These are phyloP conservation scores for Phragmatobia fuliginosa DNA, from an alignment of 2,888 invertebrate genomes.

Conservation along the genomic window DNA sequence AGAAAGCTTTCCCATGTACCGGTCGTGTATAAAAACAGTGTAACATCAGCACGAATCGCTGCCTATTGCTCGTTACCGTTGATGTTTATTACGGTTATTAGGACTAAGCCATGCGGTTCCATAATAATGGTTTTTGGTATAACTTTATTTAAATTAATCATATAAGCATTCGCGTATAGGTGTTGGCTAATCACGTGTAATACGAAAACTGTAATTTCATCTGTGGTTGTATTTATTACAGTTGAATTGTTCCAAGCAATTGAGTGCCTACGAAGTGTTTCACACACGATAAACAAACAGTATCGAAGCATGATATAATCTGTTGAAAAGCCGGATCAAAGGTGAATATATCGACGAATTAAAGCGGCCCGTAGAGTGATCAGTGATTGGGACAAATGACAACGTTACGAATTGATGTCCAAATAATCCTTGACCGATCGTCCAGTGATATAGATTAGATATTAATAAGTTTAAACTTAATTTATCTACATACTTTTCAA, in stretches of 20 bases:
- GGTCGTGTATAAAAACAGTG: constrained; percentile 86
- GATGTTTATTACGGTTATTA: constrained; percentile 87
- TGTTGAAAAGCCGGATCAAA: constrained; percentile 67
- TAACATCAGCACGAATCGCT: constrained; percentile 86
- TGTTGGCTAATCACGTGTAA: constrained; percentile 31
- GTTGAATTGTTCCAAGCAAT: constrained; percentile 8
- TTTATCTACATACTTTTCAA: not conserved
- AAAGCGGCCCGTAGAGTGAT: constrained; percentile 70
- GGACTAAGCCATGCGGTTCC: constrained; percentile 81
- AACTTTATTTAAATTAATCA: constrained; percentile 76
- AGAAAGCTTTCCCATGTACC: constrained; percentile 87
- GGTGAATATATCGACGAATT: constrained; percentile 66
- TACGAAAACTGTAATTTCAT: constrained; percentile 29
- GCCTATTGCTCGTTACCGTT: constrained; percentile 86
- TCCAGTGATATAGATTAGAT: constrained; percentile 40
- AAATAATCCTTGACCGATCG: constrained; percentile 60
- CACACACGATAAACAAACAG: constrained; percentile 24
- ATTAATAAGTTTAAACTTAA: constrained; percentile 19
- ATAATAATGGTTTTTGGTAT: constrained; percentile 76
- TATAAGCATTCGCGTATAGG: constrained; percentile 41
- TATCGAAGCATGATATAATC: constrained; percentile 68
- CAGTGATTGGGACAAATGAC: constrained; percentile 68
- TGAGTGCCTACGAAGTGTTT: not conserved
- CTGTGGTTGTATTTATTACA: constrained; percentile 37
- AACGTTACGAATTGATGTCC: constrained; percentile 66